Base-by-base conservation (phyloP, 2,888 invertebrate species). In the Xestia rhomboidea region DNA sequence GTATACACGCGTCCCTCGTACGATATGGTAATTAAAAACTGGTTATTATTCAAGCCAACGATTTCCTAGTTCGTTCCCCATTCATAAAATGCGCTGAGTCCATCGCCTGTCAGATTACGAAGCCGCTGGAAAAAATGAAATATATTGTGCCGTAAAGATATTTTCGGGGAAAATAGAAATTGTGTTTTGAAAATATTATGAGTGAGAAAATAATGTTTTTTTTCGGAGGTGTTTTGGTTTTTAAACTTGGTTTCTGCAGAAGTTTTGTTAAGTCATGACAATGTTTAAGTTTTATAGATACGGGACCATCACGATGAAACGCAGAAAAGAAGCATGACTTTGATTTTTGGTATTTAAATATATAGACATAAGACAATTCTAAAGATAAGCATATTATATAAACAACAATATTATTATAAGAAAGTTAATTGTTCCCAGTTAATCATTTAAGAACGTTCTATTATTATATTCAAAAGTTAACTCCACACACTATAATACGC, bases 1-100 rank as follows among this genome's bases (percentile, higher is more conserved):
- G 27, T 69, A 41, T 30, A 15, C 62, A 73, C 49, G 38, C 24
- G 67, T 63, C 24, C 7, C n/a, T 64, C n/a, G 21, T 57, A 70
- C 27, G 38, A 49, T 74, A 76, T 57, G 66, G 67, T 84, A 78
- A 81, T 87, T 87, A 87, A 81, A 77, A 76, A 79, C 76, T 66
- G 44, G 67, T 87, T 88, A 76, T 77, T 80, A 88, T 82, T 81
- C 87, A 77, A 72, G 51, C 67, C 75, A 77, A 62, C 71, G 72
- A 73, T 82, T 87, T 83, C 71, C 86, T 86, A 85, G 76, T 83
- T 79, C 54, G 72, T 84, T 79, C 79, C 21, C 72, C 74, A 84
- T 87, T 87, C 82, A 87, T 79, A 77, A 81, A 88, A 88, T 81
- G 78, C 70, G 80, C 73, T 68, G 79, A 86, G 80, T 88, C 77